These are phyloP conservation scores for Tychaedon coryphoeus DNA, from an alignment of 2,113 vertebrate species.

Conservation along the genomic window DNA sequence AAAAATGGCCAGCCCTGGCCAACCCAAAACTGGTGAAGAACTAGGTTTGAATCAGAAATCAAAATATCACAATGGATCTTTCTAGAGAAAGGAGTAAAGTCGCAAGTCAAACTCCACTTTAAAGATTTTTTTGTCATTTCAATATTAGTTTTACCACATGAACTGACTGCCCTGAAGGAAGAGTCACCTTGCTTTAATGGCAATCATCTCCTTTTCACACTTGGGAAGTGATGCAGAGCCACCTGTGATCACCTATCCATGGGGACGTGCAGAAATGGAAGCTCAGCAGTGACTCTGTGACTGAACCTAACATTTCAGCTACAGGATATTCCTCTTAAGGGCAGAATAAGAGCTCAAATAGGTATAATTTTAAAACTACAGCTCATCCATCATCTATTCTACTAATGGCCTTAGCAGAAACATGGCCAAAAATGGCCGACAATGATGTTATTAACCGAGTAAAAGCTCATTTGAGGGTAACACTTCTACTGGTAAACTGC, in stretches of 20 bases:
- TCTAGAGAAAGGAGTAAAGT: not conserved
- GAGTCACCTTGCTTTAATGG: not conserved
- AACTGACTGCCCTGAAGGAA: not conserved
- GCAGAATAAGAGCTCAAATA: not conserved
- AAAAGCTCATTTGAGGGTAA: not conserved
- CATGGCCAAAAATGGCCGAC: not conserved
- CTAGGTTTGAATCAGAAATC: not conserved
- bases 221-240: not conserved
- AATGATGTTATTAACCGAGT: not conserved
- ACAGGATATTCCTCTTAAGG: not conserved
- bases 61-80: not conserved
- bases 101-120: not conserved
- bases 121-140: not conserved
- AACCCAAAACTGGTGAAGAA: not conserved
- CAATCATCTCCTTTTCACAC: not conserved
- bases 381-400: not conserved
- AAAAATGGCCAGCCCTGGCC: not conserved
- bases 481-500: not conserved
- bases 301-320: not conserved
- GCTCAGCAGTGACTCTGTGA: not conserved
- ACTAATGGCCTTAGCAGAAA: not conserved
- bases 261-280: not conserved
- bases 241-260: not conserved
- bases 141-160: not conserved
- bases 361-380: not conserved